These are phyloP conservation scores for Trichacis sp. DNA, from an alignment of 2,888 invertebrate genomes.

Conservation along the genomic window DNA sequence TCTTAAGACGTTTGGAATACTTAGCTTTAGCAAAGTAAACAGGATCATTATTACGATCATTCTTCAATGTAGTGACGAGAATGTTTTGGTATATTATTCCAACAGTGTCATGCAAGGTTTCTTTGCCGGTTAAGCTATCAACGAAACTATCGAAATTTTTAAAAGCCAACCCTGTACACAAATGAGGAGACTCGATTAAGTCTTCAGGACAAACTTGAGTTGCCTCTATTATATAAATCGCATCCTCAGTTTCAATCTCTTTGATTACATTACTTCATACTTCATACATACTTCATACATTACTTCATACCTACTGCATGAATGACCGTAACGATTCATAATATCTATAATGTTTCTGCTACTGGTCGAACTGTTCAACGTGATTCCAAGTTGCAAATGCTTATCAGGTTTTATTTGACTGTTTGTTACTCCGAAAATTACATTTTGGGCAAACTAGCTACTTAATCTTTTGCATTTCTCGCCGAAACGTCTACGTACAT, in stretches of 20 bases:
- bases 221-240: conserved; percentile 39
- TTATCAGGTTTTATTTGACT: not conserved
- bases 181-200: conserved; percentile 42
- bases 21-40: too few species aligned
- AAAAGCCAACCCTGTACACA: conserved; percentile 47
- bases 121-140: too few species aligned
- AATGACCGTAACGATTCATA: conserved; percentile 56
- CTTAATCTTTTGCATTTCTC: not conserved
- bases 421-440: conserved; percentile 1
- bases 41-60: too few species aligned
- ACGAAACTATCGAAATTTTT: conserved; percentile 45
- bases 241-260: conserved; percentile 57
- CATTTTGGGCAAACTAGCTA: not conserved
- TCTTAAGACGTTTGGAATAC: too few species aligned
- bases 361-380: conserved; percentile 15
- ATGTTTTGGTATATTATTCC: too few species aligned
- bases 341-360: conserved; percentile 46
- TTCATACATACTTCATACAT: too few species aligned
- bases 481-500: conserved; percentile 12
- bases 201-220: conserved; percentile 50
- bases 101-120: too few species aligned
- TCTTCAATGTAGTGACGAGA: too few species aligned
- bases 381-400: not conserved
- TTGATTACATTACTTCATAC: conserved; percentile 46
- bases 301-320: conserved; percentile 53